A percentile compares a stretch with the other conserved stretches of the same genome.
Evolutionary conservation across 2,113 vertebrate genomes (phyloP).

Genomic region (Lepus europaeus): DNA sequence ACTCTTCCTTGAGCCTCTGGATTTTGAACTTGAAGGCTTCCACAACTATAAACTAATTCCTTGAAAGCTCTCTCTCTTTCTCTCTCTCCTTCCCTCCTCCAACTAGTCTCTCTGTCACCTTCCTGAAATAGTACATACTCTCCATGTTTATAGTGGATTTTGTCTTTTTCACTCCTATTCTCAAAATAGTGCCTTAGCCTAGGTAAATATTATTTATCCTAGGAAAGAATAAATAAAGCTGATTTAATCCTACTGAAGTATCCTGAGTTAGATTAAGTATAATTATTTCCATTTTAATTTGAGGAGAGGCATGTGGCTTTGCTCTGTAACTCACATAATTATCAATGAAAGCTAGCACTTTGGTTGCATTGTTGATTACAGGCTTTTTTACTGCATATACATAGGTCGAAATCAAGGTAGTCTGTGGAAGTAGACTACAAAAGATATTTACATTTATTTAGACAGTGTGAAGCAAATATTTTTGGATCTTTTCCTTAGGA

Average conservation of each 20-base stretch:
- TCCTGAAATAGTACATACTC: too few relatives aligned
- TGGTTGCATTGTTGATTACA: not conserved
- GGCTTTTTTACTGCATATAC: not conserved
- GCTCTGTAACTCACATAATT: not conserved
- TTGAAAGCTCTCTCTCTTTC: not conserved
- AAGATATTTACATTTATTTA: not conserved
- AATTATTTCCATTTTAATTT: not conserved
- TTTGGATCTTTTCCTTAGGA: not conserved
- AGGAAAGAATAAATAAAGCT: not conserved
- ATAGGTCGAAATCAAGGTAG: not conserved
- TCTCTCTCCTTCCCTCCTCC: not conserved
- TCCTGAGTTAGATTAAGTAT: not conserved
- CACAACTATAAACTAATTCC: not conserved
- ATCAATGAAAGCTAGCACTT: not conserved
- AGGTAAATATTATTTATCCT: not conserved
- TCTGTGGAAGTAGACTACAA: not conserved
- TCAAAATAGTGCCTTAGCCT: not conserved
- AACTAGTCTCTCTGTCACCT: too few relatives aligned
- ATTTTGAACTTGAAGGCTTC: not conserved
- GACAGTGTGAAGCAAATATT: not conserved
- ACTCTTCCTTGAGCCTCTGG: not conserved
- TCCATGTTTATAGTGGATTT: not conserved
- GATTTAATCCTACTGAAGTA: not conserved
- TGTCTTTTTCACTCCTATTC: not conserved
- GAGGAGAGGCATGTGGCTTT: not conserved